Conservation (phyloP, 2,888 invertebrate genomes). For the Pterostichus niger region DNA sequence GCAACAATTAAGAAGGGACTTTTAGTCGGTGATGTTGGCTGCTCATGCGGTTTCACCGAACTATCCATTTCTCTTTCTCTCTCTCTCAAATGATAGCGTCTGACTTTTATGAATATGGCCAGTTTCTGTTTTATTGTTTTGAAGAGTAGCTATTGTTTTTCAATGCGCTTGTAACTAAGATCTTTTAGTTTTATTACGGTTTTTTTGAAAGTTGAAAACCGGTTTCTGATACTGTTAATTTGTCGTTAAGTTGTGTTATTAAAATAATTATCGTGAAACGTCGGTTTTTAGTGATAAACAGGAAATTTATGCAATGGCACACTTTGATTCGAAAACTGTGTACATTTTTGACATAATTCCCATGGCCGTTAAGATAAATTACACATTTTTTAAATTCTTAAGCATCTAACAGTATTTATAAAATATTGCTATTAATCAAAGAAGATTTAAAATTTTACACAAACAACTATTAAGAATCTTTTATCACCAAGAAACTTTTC, state of each 20-base stretch:
- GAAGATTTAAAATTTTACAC: neutral
- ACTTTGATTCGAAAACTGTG: constrained; percentile 42
- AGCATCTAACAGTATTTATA: constrained; percentile 31
- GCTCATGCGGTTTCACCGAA: constrained; percentile 5
- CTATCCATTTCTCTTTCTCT: no score
- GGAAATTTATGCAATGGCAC: constrained; percentile 61
- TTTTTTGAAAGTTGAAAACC: constrained; percentile 35
- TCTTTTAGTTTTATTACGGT: constrained; percentile 31
- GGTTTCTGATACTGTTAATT: constrained; percentile 45
- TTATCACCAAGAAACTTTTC: constrained; percentile 19
- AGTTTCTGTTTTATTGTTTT: constrained; percentile 38
- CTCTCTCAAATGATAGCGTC: constrained; percentile 16
- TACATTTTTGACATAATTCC: constrained; percentile 45
- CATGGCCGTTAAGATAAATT: constrained; percentile 39
- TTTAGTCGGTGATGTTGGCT: constrained; percentile 8
- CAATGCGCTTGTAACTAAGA: constrained; percentile 28
- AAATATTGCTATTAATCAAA: constrained; percentile 13
- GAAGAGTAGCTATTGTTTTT: constrained; percentile 32
- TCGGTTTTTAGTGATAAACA: constrained; percentile 31
- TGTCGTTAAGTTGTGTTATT: constrained; percentile 51
- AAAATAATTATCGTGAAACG: constrained; percentile 41
- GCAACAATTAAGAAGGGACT: constrained; percentile 75
- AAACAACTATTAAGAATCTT: constrained; percentile 24
- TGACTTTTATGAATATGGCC: constrained; percentile 52
- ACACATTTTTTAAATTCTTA: constrained; percentile 10